Percentiles rank a stretch among this genome's conserved stretches.
phyloP scores from a whole-genome alignment of 1,140 invertebrate genomes.

The Drosophila nasuta region DNA sequence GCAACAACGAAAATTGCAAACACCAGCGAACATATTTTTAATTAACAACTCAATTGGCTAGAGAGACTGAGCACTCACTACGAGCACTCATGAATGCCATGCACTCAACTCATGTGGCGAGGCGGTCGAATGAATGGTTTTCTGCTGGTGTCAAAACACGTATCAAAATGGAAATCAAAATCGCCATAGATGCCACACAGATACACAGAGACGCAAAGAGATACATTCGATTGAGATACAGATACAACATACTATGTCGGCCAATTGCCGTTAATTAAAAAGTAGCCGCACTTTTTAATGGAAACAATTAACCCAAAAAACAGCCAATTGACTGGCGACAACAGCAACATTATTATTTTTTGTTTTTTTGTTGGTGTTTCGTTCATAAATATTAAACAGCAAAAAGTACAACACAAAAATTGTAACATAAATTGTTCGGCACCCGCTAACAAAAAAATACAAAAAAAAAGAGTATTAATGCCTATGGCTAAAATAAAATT shows the following conservation, averaged over 20 bases:
- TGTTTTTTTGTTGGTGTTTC: not conserved
- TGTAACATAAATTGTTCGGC: constrained; percentile 54
- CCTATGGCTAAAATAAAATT: constrained; percentile 33
- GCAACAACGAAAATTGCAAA: constrained; percentile 28
- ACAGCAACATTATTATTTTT: constrained; percentile 49
- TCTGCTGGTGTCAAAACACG: constrained; percentile 76
- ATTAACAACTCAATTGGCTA: constrained; percentile 80
- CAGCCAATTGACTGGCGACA: constrained; percentile 69
- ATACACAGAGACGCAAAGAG: constrained; percentile 16
- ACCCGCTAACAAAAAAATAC: not conserved
- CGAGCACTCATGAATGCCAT: constrained; percentile 35
- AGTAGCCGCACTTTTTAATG: constrained; percentile 81
- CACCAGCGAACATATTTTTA: constrained; percentile 53
- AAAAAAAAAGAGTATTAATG: constrained; percentile 24
- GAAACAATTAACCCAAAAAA: constrained; percentile 84
- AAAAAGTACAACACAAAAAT: constrained; percentile 36
- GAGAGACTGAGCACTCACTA: constrained; percentile 13
- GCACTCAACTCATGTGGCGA: constrained; percentile 10
- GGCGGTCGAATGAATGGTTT: not conserved
- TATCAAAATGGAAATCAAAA: constrained; percentile 79
- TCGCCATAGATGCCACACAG: constrained; percentile 41
- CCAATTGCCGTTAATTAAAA: constrained; percentile 83
- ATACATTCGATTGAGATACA: constrained; percentile 34
- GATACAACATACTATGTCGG: constrained; percentile 45
- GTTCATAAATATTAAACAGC: constrained; percentile 52